phyloP scores from a whole-genome alignment of 2,888 invertebrate genomes.

The Hemithea aestivaria region DNA sequence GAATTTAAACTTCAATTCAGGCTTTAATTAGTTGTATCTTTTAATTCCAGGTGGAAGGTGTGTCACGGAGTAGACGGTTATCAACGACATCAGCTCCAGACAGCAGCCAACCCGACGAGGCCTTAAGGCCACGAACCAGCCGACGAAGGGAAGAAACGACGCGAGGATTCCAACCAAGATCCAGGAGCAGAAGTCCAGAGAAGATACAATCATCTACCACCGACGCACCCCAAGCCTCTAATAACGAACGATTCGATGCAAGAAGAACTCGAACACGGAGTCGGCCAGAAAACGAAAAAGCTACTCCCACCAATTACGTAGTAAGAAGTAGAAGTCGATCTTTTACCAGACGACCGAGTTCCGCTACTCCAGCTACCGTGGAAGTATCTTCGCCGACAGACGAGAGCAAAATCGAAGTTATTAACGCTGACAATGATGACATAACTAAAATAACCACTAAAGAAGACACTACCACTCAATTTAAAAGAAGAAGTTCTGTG shows the following conservation, averaged over 20 bases:
- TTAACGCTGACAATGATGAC: constrained; percentile 48
- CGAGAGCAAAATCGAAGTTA: constrained; percentile 51
- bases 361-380: constrained; percentile 34
- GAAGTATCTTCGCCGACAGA: constrained; percentile 42
- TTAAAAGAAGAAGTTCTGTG: constrained; percentile 49
- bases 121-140: constrained; percentile 50
- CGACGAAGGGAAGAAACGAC: constrained; percentile 53
- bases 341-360: constrained; percentile 30
- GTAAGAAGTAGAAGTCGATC: constrained; percentile 46
- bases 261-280: constrained; percentile 62
- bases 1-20: too few relatives aligned
- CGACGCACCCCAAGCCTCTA: constrained; percentile 33
- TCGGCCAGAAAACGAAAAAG: constrained; percentile 43
- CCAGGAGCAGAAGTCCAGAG: constrained; percentile 46
- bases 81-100: constrained; percentile 42
- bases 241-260: constrained; percentile 62
- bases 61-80: constrained; percentile 52
- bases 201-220: constrained; percentile 32
- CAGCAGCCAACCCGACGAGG: constrained; percentile 40
- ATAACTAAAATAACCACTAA: constrained; percentile 44
- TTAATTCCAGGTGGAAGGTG: constrained; percentile 58
- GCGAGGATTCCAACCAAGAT: constrained; percentile 45
- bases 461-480: constrained; percentile 45
- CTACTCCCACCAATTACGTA: constrained; percentile 36
- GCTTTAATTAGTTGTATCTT: constrained; percentile 1